phyloP scores from a whole-genome alignment of 2,797 vertebrate species.

The Catamblyrhynchus diadema region DNA sequence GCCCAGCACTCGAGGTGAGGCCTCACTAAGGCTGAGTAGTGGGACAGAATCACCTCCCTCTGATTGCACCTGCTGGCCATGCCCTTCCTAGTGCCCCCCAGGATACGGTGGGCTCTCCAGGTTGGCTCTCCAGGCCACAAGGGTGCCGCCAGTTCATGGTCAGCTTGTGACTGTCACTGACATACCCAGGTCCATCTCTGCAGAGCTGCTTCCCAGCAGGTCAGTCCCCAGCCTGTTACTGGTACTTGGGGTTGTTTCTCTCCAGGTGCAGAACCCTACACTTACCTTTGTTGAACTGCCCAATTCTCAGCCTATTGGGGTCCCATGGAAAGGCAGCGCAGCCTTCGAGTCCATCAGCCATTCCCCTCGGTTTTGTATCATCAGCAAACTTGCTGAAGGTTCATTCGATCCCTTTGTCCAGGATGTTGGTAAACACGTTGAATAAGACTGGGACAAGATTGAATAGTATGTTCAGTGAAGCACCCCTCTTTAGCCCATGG shows the following conservation, averaged over 20 bases:
- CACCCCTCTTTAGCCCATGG: not conserved
- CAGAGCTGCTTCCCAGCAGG: not conserved
- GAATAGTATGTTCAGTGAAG: not conserved
- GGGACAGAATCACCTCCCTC: not conserved
- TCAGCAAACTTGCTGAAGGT: not conserved
- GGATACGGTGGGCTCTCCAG: accelerated
- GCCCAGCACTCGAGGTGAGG: not conserved
- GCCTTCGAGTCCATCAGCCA: not conserved
- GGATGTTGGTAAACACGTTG: not conserved
- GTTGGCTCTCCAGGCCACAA: accelerated
- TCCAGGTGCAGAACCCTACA: not conserved
- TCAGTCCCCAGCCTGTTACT: not conserved
- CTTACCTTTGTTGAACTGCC: not conserved
- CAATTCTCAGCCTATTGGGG: not conserved
- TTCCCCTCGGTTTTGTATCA: accelerated
- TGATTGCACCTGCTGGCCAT: not conserved
- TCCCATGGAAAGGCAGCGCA: not conserved
- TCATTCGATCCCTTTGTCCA: not conserved
- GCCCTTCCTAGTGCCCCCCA: not conserved
- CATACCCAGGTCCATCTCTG: not conserved
- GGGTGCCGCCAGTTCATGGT: too few relatives aligned
- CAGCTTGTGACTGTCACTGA: not conserved
- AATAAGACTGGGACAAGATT: not conserved
- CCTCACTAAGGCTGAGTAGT: not conserved
- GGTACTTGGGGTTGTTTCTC: too few relatives aligned